These are phyloP conservation scores for Drosophila kohkoa DNA, from an alignment of 1,140 invertebrate species.

Conservation along the genomic window DNA sequence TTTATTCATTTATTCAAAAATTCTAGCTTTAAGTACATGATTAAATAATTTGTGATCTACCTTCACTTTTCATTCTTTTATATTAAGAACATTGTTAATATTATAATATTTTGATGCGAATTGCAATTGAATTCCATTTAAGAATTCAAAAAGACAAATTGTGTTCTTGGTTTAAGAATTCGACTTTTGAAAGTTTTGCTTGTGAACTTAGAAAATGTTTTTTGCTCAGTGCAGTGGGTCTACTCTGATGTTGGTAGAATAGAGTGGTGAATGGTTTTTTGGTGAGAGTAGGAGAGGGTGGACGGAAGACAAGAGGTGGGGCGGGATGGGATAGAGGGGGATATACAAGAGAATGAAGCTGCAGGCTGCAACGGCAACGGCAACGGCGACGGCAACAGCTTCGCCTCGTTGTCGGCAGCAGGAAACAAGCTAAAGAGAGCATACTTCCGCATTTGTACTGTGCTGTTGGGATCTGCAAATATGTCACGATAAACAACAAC, in stretches of 20 bases:
- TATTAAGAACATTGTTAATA: too few species aligned
- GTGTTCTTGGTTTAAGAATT: too few species aligned
- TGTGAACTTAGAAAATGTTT: too few species aligned
- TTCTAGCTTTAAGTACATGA: too few species aligned
- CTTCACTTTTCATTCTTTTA: too few species aligned
- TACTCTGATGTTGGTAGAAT: slow-evolving; percentile 20
- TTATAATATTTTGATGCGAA: too few species aligned
- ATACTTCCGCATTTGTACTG: slow-evolving; percentile 65
- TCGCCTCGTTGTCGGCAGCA: slow-evolving; percentile 37
- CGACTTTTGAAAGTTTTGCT: too few species aligned
- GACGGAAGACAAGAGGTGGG: slow-evolving; percentile 14
- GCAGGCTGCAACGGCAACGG: slow-evolving; percentile 9
- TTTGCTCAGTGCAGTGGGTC: neutral
- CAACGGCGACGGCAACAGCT: neutral
- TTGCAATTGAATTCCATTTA: too few species aligned
- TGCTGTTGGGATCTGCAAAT: slow-evolving; percentile 52
- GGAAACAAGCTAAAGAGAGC: slow-evolving; percentile 72
- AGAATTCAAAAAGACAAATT: too few species aligned
- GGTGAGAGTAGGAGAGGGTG: slow-evolving; percentile 15
- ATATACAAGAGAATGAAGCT: slow-evolving; percentile 34
- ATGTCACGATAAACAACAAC: slow-evolving; percentile 74
- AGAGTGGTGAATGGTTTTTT: slow-evolving; percentile 55
- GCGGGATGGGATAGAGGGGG: neutral
- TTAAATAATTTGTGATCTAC: too few species aligned
- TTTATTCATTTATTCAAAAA: too few species aligned